These are phyloP conservation scores for Anoplius nigerrimus DNA, from an alignment of 2,888 invertebrate genomes.

Conservation along the genomic window DNA sequence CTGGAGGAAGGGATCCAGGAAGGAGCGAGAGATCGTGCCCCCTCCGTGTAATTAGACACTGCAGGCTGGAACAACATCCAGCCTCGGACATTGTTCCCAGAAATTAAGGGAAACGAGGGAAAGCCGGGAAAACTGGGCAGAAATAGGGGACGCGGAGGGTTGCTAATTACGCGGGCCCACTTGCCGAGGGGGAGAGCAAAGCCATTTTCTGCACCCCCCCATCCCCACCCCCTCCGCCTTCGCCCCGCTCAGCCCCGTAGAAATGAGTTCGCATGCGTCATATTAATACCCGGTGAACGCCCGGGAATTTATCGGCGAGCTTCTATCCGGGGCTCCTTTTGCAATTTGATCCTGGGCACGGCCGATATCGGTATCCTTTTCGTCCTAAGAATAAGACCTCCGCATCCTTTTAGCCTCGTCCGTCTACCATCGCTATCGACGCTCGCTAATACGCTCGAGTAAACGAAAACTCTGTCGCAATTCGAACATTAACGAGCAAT, in stretches of 20 bases:
- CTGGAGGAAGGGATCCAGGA: conserved; percentile 18
- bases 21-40: conserved; percentile 12
- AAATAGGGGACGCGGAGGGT: conserved; percentile 56
- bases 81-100: conserved; percentile 66
- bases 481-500: too few relatives aligned
- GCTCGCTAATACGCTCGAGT: neutral
- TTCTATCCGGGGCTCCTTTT: conserved; percentile 26
- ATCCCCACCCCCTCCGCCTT: conserved; percentile 47
- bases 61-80: conserved; percentile 69
- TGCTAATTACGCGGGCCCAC: conserved; percentile 69
- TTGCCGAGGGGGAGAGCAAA: conserved; percentile 58
- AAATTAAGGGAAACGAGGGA: conserved; percentile 71
- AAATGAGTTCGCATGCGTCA: conserved; percentile 31
- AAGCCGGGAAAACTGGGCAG: conserved; percentile 62
- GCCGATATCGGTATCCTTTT: conserved; percentile 29
- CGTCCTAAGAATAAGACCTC: neutral
- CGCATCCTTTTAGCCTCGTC: conserved; percentile 6
- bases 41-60: conserved; percentile 72
- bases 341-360: conserved; percentile 44
- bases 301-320: conserved; percentile 7
- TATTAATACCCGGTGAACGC: conserved; percentile 54
- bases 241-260: too few relatives aligned
- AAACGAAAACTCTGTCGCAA: too few relatives aligned
- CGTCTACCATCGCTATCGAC: neutral
- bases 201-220: conserved; percentile 55